A percentile compares a stretch with the other conserved stretches of the same genome.
Conservation (phyloP, 2,113 vertebrate species). For the Rutilus rutilus region DNA sequence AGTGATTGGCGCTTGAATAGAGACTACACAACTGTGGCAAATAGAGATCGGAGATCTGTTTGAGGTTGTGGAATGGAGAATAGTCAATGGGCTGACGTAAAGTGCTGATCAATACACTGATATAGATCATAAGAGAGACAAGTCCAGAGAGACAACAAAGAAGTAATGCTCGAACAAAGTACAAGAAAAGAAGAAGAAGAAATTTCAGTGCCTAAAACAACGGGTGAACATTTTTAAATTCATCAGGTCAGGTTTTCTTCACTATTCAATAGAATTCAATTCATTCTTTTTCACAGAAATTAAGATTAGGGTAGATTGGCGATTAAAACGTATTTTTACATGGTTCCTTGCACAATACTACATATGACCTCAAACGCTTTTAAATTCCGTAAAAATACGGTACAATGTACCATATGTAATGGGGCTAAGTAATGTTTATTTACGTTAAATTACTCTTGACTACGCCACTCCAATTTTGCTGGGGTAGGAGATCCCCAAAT, state of each 20-base stretch:
- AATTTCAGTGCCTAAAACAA: neutral
- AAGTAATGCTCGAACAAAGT: neutral
- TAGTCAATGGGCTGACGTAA: neutral
- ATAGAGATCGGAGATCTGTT: neutral
- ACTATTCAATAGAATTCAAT: neutral
- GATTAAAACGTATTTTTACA: too few relatives aligned
- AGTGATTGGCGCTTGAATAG: conserved; percentile 11
- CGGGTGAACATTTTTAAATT: neutral
- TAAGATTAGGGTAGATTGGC: too few relatives aligned
- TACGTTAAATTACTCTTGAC: too few relatives aligned
- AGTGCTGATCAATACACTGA: conserved; percentile 30
- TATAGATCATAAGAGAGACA: neutral
- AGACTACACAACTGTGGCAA: neutral
- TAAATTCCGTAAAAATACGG: too few relatives aligned
- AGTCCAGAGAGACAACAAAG: neutral
- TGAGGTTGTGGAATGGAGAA: conserved; percentile 9
- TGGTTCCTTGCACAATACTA: too few relatives aligned
- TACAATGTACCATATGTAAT: too few relatives aligned
- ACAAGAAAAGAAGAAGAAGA: neutral
- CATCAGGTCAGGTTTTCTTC: neutral
- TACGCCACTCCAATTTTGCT: too few relatives aligned
- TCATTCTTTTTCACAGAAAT: too few relatives aligned
- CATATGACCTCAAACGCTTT: too few relatives aligned
- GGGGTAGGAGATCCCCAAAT: too few relatives aligned
- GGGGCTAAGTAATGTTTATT: too few relatives aligned